Evolutionary conservation across 2,113 vertebrate genomes (phyloP).

Genomic region (Setophaga coronata): DNA sequence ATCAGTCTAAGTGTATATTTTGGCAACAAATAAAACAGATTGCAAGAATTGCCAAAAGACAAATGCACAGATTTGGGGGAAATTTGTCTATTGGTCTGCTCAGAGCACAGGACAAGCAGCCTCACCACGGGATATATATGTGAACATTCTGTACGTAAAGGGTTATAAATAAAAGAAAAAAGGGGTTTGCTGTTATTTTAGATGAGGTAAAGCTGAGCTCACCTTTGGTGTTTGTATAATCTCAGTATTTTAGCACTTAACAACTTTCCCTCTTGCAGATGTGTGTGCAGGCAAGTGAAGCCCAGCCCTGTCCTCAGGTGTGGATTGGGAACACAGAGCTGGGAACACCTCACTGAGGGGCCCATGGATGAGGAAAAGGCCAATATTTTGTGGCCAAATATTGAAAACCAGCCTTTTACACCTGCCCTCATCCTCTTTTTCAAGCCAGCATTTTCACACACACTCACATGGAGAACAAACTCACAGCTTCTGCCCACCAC

Average conservation of each 20-base stretch:
- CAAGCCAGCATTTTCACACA: not conserved
- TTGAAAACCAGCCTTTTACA: not conserved
- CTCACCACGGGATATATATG: not conserved
- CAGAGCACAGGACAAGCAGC: not conserved
- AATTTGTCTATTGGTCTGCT: not conserved
- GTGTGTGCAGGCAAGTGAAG: fast-evolving
- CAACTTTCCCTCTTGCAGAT: not conserved
- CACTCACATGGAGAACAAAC: fast-evolving
- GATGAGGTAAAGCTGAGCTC: not conserved
- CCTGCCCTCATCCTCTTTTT: not conserved
- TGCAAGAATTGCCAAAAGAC: not conserved
- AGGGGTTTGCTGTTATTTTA: not conserved
- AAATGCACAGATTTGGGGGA: not conserved
- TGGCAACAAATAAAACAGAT: not conserved
- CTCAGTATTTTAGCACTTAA: not conserved
- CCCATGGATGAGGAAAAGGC: not conserved
- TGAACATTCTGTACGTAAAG: not conserved
- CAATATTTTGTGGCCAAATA: not conserved
- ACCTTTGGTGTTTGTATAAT: not conserved
- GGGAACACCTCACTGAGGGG: not conserved
- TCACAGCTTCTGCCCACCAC: not conserved
- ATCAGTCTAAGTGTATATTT: not conserved
- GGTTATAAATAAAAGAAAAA: not conserved
- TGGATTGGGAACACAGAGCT: not conserved
- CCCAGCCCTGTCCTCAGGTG: fast-evolving